Conservation (phyloP, 2,888 invertebrate genomes). For the Suillia variegata region DNA sequence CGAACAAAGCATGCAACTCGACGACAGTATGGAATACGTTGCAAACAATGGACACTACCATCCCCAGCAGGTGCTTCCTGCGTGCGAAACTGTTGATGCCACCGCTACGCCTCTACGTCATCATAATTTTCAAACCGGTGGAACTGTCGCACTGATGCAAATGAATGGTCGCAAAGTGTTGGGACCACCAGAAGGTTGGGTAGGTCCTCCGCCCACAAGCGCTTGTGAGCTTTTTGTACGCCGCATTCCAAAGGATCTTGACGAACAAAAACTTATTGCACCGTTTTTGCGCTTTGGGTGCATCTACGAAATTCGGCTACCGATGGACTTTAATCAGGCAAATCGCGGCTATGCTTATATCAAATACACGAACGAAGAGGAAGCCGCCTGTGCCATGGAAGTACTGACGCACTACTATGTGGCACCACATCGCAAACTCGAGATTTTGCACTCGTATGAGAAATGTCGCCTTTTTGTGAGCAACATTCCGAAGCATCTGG, state of each 20-base stretch:
- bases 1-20: too few relatives aligned
- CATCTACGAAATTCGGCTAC: slow-evolving; percentile 49
- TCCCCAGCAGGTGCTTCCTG: too few relatives aligned
- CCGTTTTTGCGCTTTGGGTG: slow-evolving; percentile 45
- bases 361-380: slow-evolving; percentile 43
- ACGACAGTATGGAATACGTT: too few relatives aligned
- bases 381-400: slow-evolving; percentile 44
- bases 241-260: slow-evolving; percentile 40
- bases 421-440: slow-evolving; percentile 34
- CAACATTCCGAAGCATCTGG: slow-evolving; percentile 45
- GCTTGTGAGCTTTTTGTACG: slow-evolving; percentile 46
- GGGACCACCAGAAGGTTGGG: slow-evolving; percentile 44
- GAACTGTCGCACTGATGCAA: slow-evolving; percentile 32
- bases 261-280: slow-evolving; percentile 38
- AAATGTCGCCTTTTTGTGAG: slow-evolving; percentile 48
- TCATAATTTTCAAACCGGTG: too few relatives aligned
- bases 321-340: slow-evolving; percentile 44
- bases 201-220: slow-evolving; percentile 41
- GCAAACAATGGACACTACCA: too few relatives aligned
- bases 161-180: slow-evolving; percentile 45
- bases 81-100: too few relatives aligned
- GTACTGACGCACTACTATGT: slow-evolving; percentile 44
- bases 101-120: too few relatives aligned
- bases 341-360: slow-evolving; percentile 49
- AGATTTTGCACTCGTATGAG: slow-evolving; percentile 45